Evolutionary conservation across 2,888 invertebrate species (phyloP), one percentile per base, ranked within the genome.

Genomic region (Micoletzkya japonica): DNA sequence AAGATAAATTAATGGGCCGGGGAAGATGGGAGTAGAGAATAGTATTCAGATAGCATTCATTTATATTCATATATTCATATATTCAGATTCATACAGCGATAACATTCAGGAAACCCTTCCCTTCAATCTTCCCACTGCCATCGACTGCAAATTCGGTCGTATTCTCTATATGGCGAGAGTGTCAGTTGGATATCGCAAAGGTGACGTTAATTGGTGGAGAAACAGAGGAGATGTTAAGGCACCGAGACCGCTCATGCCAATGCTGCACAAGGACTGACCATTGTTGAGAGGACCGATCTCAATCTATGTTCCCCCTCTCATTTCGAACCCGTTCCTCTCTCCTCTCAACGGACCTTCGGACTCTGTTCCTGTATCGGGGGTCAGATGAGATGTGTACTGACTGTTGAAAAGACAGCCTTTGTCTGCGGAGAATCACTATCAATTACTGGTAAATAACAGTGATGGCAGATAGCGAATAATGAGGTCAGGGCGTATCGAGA

Each of bases 101-200:
- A n/a, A n/a, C n/a, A n/a, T 57, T 57, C 57, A 67, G 67, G 67
- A 67, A 57, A 56, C 44, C 37, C 67, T 67, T 56, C 67, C 67
- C 10, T 14, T 24, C n/a, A 44, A 44, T 67, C 67, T 67, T 2
- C 50, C 44, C 24, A 67, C 67, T 44, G 56, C 67, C 17, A 39
- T 57, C 57, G 67, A 67, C 17, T 57, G 44, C 24, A 67, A 57
- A 34, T 49, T 34, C 44, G 67, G 39, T 30, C 37, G 67, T n/a
- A 24, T 67, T 30, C 32, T 67, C n/a, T 67, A 67, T 44, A 39
- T 57, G 10, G 67, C 57, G 1, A 26, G 20, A 1, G 67, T 44
- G 2, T 30, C 34, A 2, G 37, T 67, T 14, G 30, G 24, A n/a
- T 67, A 67, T 36, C 37, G 57, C 34, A 67, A 58, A 30, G 58